Base-by-base conservation (phyloP, 1,140 invertebrate species). In the Micrasema longulum region DNA sequence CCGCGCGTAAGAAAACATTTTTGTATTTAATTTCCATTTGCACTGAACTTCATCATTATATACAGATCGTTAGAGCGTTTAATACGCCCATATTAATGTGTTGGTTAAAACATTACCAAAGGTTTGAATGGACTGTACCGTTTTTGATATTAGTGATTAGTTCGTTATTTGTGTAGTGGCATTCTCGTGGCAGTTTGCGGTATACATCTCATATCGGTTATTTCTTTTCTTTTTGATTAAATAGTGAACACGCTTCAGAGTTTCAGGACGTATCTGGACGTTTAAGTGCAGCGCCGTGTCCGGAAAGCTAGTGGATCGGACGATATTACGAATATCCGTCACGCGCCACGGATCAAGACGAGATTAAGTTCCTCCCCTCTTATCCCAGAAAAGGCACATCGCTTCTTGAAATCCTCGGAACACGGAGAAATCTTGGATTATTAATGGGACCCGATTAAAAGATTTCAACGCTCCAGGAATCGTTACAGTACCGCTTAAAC, bases 381-480 rank as follows among this genome's bases (percentile, higher is more conserved):
- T 16, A 16, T 20, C 48, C 20, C 23, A 20, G 20, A 2, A 31
- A 12, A 38, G 50, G 53, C 53, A 26, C 23, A 57, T 57, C 53
- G 53, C 53, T 57, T 9, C 18, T 26, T 14, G 5, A 18, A 52
- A 57, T 57, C 53, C 31, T 16, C 12, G 35, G 12, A 57, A 57
- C 26, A 35, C 53, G 26, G 26, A 18, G 11, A 52, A 57, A 57
- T 57, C 53, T 57, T 35, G 31, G 12, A 36, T 57, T 35, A 57
- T 57, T 57, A 57, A 57, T 57, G 26, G 35, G 12, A 4, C 1
- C 12, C 53, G 23, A 35, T 35, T 57, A 57, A 31, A 57, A 35
- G 23, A 38, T 57, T 35, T 57, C 53, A 35, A 57, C 53, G 53
- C 53, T 57, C 35, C 23, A 31, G n/a, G 31, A 45, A 45, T 16